Evolutionary conservation across 2,797 vertebrate species (phyloP).

Genomic region (Phrynocephalus guinanensis): DNA sequence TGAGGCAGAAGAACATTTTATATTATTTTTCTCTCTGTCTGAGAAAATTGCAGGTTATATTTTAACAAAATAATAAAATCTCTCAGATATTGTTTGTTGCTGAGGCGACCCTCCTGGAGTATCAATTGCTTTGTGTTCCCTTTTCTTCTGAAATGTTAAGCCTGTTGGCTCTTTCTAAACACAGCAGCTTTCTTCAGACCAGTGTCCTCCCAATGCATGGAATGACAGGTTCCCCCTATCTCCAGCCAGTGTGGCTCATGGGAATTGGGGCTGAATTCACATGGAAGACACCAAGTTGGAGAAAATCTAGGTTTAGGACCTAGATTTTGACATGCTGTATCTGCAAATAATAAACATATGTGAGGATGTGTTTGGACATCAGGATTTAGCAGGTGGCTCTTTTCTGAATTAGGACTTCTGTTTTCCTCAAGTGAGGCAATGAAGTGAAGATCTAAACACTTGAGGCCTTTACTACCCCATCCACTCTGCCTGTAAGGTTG

Average conservation of each 20-base stretch:
- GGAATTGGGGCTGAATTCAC: not conserved
- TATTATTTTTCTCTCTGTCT: constrained; percentile 4
- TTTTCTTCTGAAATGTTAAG: not conserved
- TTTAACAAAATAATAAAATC: constrained; percentile 33
- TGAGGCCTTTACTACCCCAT: too few species aligned
- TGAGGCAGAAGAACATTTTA: constrained; percentile 19
- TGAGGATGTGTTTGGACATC: not conserved
- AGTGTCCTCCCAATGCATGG: not conserved
- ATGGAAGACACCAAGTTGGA: not conserved
- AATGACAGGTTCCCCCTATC: not conserved
- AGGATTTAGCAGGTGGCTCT: not conserved
- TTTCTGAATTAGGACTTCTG: too few species aligned
- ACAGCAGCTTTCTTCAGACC: not conserved
- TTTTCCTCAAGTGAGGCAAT: too few species aligned
- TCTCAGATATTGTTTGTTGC: constrained; percentile 3
- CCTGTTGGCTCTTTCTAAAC: not conserved
- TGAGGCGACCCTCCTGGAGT: constrained; percentile 19
- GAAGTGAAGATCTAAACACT: too few species aligned
- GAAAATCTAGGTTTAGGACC: not conserved
- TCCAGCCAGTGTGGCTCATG: too few species aligned
- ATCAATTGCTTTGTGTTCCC: not conserved
- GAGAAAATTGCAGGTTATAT: constrained; percentile 11
- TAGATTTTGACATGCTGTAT: not conserved
- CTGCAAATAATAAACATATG: not conserved
- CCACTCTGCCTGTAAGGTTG: too few species aligned